phyloP scores from a whole-genome alignment of 1,140 invertebrate species.

The Nixonia krombeini region DNA sequence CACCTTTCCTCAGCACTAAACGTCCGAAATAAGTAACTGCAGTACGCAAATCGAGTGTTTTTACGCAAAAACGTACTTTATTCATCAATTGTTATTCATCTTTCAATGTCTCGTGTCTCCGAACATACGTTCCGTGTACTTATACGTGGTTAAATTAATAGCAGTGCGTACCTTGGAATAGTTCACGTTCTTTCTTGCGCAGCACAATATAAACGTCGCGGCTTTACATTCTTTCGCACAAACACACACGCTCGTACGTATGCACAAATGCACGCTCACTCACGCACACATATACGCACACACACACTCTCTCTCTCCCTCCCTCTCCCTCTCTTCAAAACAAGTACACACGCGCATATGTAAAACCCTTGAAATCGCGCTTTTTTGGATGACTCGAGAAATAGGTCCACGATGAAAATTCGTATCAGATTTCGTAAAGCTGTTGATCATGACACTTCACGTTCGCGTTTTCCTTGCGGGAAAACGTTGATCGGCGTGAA shows the following conservation, averaged over 20 bases:
- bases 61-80: slow-evolving; percentile 71
- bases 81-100: slow-evolving; percentile 60
- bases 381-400: slow-evolving; percentile 1
- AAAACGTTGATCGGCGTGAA: too few relatives aligned
- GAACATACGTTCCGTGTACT: slow-evolving; percentile 69
- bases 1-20: slow-evolving; percentile 74
- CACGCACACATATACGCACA: neutral
- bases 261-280: neutral
- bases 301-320: too few relatives aligned
- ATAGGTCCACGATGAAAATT: neutral
- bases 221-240: slow-evolving; percentile 62
- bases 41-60: slow-evolving; percentile 55
- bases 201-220: slow-evolving; percentile 73
- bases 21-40: slow-evolving; percentile 72
- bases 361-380: slow-evolving; percentile 14
- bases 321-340: neutral
- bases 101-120: slow-evolving; percentile 62
- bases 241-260: slow-evolving; percentile 12
- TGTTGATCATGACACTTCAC: too few relatives aligned
- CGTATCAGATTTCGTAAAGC: too few relatives aligned
- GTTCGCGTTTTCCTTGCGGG: too few relatives aligned
- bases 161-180: slow-evolving; percentile 72
- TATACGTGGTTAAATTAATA: slow-evolving; percentile 70
- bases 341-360: neutral
- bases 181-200: slow-evolving; percentile 73